Base-by-base conservation (phyloP, 2,797 vertebrate genomes). In the Rhabdophis nuchalis region DNA sequence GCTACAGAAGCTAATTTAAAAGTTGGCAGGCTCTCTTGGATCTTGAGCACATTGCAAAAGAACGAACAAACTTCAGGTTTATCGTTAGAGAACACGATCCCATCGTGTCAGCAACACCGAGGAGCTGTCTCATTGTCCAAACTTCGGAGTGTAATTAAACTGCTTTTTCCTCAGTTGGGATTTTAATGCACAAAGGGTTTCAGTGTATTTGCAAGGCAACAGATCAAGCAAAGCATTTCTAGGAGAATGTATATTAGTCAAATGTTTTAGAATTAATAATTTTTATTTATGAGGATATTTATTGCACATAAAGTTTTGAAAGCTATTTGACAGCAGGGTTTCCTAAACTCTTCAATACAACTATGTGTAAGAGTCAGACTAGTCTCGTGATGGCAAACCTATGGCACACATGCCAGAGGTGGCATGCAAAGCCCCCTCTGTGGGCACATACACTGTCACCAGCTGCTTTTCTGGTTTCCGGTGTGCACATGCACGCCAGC, bases 11-110 rank as follows among this genome's bases (percentile, higher is more conserved):
- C 27, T 53, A 14, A 27, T 85, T 92, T 23, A 89, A 85, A 61
- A 88, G 13, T 12, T 85, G 64, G 68, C 86, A 91, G 68, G 46
- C 25, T 12, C 11, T 32, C 11, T 36, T 32, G 53, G 1, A n/a
- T 32, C 54, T 7, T 50, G 53, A 68, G 1, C 92, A 29, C 0
- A 0, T 5, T 0, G 27, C 68, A 0, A 0, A 88, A 57, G 41
- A 82, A 11, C 23, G 41, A 87, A 77, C 0, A 0, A 60, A 87
- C 10, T 18, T 54, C n/a, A 41, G 41, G 56, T 92, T 85, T 60
- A 88, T 27, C 32, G 7, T 9, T 25, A 52, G n/a, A 89, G 50
- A 60, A 89, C 72, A 61, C 32, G 41, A 77, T 82, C 16, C 36
- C 36, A 32, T 52, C 54, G 10, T 88, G 56, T 57, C 27, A 57